These are phyloP conservation scores for Chionoecetes opilio DNA, from an alignment of 1,140 invertebrate species.

Conservation along the genomic window DNA sequence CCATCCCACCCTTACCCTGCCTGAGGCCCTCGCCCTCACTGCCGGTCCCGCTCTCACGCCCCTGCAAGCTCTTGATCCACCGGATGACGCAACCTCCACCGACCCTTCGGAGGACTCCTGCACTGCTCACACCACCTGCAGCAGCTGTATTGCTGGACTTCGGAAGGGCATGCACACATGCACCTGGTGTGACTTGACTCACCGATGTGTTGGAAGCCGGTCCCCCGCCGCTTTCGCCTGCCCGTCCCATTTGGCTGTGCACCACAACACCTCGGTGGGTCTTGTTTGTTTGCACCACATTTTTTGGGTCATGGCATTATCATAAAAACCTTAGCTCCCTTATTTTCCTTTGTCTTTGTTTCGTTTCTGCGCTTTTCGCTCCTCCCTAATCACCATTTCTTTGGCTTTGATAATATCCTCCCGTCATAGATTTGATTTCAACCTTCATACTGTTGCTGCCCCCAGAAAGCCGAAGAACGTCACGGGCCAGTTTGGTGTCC, in stretches of 20 bases:
- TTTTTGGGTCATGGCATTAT: background rate
- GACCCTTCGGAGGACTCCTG: constrained; percentile 42
- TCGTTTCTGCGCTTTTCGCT: background rate
- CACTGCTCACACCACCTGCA: constrained; percentile 45
- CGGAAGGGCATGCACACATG: background rate
- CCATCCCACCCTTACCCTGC: background rate
- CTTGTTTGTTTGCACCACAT: background rate
- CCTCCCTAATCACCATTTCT: background rate
- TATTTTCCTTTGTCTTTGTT: background rate
- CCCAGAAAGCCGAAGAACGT: background rate
- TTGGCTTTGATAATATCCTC: background rate
- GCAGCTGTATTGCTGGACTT: constrained; percentile 50
- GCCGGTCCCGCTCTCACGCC: constrained; percentile 72
- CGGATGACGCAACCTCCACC: background rate
- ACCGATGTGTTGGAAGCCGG: background rate
- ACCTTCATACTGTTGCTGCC: background rate
- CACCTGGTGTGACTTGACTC: constrained; percentile 66
- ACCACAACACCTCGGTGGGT: constrained; percentile 51
- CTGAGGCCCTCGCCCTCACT: constrained; percentile 58
- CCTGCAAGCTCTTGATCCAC: background rate
- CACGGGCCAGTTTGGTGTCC: constrained; percentile 50
- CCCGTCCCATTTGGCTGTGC: constrained; percentile 48
- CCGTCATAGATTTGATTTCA: background rate
- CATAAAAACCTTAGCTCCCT: background rate
- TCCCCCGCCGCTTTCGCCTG: constrained; percentile 51